Base-by-base conservation (phyloP, 2,888 invertebrate species). In the Trichogramma evanescens region DNA sequence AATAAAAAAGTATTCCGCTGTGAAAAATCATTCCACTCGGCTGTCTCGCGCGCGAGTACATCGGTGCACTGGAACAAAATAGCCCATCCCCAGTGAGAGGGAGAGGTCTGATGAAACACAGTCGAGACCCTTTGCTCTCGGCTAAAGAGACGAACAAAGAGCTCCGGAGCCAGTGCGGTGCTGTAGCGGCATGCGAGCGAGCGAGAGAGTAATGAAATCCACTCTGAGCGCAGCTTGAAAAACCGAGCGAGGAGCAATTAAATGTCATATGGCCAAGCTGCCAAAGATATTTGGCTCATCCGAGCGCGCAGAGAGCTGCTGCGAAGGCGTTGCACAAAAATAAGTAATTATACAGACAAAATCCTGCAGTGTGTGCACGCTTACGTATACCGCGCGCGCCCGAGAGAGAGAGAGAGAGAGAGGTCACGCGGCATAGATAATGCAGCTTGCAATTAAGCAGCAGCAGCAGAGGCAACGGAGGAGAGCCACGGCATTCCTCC, bases 371-470 rank as follows among this genome's bases (percentile, higher is more conserved):
- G 26, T 26, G 26, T 26, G 26, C 26, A 26, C 26, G 26, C 26
- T 26, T 26, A 26, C 26, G 26, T 26, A 26, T 26, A 26, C 26
- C 26, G 26, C 26, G 26, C 3, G 26, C 26, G 26, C 26, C 26
- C 51, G 59, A 39, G 50, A 6, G 8, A 38, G 10, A 38, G 52
- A 26, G 42, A 42, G 52, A 7, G 53, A 60, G 56, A 54, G 40
- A 50, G 38, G 64, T 62, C 61, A 53, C 71, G 72, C 73, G 26
- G 70, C 75, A 74, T 76, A 74, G 76, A 76, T 77, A 76, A 76
- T 75, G 75, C 74, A 76, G 73, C 74, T 70, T 67, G 75, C 74
- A 77, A 77, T 77, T 76, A 77, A 76, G 73, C 72, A 71, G 71
- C 73, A 73, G 72, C 72, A 72, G 72, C 73, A 73, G 72, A 61